These are phyloP conservation scores for Pomacea canaliculata DNA, from an alignment of 2,888 invertebrate species.

Conservation along the genomic window DNA sequence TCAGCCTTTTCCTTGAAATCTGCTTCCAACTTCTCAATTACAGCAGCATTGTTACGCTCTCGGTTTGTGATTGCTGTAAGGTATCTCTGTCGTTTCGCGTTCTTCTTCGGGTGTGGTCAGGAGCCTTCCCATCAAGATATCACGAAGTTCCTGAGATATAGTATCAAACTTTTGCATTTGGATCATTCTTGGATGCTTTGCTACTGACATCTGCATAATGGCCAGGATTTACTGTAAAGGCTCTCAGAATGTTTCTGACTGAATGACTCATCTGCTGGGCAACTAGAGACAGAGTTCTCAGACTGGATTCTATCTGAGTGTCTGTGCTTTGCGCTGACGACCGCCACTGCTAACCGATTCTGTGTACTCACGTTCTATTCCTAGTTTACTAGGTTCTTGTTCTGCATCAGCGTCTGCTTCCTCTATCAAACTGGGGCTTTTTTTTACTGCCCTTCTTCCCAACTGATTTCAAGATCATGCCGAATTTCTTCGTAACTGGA, in stretches of 20 bases:
- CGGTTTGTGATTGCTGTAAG: conserved; percentile 63
- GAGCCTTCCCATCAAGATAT: conserved; percentile 64
- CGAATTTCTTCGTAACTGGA: conserved; percentile 61
- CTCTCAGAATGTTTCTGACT: conserved; percentile 62
- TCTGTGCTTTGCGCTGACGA: conserved; percentile 26
- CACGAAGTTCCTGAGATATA: conserved; percentile 56
- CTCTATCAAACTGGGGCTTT: conserved; percentile 24
- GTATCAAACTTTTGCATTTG: conserved; percentile 42
- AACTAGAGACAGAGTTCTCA: conserved; percentile 58
- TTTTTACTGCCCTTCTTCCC: conserved; percentile 19
- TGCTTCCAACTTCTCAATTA: conserved; percentile 67
- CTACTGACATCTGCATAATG: neutral
- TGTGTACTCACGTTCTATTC: neutral
- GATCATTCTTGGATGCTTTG: conserved; percentile 27
- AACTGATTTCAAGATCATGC: conserved; percentile 49
- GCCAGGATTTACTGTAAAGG: conserved; percentile 57
- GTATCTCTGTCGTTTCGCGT: conserved; percentile 62
- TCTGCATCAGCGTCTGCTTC: conserved; percentile 7
- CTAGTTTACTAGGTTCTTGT: neutral
- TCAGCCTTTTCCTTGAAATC: conserved; percentile 63
- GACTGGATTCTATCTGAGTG: conserved; percentile 52
- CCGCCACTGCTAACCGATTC: neutral
- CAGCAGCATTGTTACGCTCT: conserved; percentile 62
- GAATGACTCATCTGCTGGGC: conserved; percentile 61
- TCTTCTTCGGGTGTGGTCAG: conserved; percentile 69